phyloP scores from a whole-genome alignment of 1,140 invertebrate species.

The Phortica variegata region DNA sequence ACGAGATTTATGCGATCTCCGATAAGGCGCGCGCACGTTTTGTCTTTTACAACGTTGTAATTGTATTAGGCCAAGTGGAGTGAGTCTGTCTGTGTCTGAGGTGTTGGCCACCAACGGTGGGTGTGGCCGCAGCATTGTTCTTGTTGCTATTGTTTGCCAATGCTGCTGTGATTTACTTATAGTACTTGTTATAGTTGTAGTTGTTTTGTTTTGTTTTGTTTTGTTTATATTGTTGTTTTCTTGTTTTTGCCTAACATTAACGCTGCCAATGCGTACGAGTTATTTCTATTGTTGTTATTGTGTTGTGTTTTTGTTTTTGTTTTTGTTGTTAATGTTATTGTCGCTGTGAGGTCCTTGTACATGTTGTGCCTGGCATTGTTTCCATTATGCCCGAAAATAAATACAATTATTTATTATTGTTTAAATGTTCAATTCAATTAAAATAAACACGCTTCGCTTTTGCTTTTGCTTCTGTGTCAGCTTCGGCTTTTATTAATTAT shows the following conservation, averaged over 20 bases:
- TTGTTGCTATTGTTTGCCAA: no score
- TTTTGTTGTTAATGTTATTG: slow-evolving; percentile 3
- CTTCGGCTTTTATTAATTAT: slow-evolving; percentile 43
- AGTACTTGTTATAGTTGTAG: slow-evolving; percentile 24
- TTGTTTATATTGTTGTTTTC: slow-evolving; percentile 4
- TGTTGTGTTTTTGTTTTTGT: slow-evolving; percentile 4
- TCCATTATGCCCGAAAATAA: slow-evolving; percentile 1
- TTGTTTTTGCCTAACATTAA: no score
- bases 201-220: background rate
- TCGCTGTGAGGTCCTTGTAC: background rate
- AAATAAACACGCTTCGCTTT: slow-evolving; percentile 24
- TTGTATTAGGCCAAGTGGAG: no score
- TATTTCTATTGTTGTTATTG: slow-evolving; percentile 11
- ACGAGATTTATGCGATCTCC: slow-evolving; percentile 50
- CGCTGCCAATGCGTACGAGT: no score
- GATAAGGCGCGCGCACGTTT: slow-evolving; percentile 19
- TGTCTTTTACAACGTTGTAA: background rate
- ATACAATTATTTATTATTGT: slow-evolving; percentile 32
- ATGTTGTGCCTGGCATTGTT: background rate
- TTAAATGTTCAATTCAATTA: slow-evolving; percentile 50
- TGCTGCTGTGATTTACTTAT: slow-evolving; percentile 6
- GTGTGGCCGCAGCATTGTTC: no score
- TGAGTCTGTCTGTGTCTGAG: no score
- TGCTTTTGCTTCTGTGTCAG: no score
- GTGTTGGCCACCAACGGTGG: no score